Evolutionary conservation across 2,797 vertebrate genomes (phyloP).

Genomic region (Acridotheres tristis): DNA sequence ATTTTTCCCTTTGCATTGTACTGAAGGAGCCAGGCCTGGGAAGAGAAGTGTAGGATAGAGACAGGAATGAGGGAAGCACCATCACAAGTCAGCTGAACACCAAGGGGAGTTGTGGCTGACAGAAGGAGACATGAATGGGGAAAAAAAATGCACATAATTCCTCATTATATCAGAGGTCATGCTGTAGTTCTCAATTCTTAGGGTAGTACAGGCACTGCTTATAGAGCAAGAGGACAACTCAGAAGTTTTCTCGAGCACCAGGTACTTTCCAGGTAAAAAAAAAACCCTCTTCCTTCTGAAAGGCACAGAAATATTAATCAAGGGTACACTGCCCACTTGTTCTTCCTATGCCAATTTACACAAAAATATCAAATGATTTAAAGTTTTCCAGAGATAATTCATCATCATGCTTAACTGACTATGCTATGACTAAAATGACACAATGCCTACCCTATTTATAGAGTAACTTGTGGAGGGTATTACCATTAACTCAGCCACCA

Average conservation of each 20-base stretch:
- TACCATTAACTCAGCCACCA: neutral
- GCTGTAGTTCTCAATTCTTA: neutral
- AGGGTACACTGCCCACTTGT: neutral
- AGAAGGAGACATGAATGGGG: neutral
- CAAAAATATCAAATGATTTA: neutral
- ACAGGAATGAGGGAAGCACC: neutral
- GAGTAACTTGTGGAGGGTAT: neutral
- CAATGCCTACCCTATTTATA: neutral
- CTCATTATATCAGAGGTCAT: neutral
- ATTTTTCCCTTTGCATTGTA: neutral
- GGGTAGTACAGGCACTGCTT: neutral
- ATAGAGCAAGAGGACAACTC: neutral
- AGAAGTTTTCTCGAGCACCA: neutral
- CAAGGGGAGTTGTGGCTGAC: neutral
- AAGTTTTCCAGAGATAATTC: conserved; percentile 46
- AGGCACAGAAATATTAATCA: neutral
- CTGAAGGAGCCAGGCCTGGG: neutral
- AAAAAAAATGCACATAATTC: neutral
- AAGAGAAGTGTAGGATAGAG: neutral
- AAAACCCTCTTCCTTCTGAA: neutral
- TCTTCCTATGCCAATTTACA: neutral
- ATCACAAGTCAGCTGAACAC: neutral
- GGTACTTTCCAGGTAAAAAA: neutral
- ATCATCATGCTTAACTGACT: conserved; percentile 43
- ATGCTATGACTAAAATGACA: conserved; percentile 5